Conservation (phyloP, 2,888 invertebrate species). For the Dasypogon diadema region DNA sequence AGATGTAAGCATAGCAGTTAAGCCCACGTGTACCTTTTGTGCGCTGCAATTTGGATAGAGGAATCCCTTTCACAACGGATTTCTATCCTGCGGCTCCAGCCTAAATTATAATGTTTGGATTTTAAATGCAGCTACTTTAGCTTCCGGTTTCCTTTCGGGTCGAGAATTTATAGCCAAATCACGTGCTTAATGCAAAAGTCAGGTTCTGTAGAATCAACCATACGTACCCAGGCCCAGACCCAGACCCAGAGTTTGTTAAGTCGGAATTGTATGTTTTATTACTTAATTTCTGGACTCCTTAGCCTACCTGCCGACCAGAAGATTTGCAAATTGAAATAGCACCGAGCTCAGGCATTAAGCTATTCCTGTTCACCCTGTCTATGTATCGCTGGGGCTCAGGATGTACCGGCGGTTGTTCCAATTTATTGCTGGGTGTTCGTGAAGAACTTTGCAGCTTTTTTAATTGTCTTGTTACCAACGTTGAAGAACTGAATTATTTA, state of each 20-base stretch:
- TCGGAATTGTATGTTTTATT: conserved; percentile 52
- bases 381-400: neutral
- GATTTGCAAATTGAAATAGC: conserved; percentile 51
- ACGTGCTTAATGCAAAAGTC: conserved; percentile 52
- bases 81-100: conserved; percentile 19
- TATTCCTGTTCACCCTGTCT: neutral
- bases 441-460: conserved; percentile 18
- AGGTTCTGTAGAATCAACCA: conserved; percentile 2
- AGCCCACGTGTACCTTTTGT: conserved; percentile 12
- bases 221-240: neutral
- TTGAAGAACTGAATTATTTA: conserved; percentile 44
- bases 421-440: conserved; percentile 19
- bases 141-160: conserved; percentile 50
- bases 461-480: conserved; percentile 14
- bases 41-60: neutral
- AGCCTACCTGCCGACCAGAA: conserved; percentile 36
- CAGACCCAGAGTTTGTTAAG: neutral
- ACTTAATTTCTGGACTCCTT: conserved; percentile 53
- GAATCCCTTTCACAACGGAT: neutral
- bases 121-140: conserved; percentile 54
- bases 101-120: conserved; percentile 56
- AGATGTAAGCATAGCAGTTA: conserved; percentile 17
- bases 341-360: neutral
- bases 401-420: neutral
- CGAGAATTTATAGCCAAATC: conserved; percentile 55